Percentiles rank a stretch among this genome's conserved stretches.
Evolutionary conservation across 2,888 invertebrate species (phyloP).

Genomic region (Gortyna flavago): DNA sequence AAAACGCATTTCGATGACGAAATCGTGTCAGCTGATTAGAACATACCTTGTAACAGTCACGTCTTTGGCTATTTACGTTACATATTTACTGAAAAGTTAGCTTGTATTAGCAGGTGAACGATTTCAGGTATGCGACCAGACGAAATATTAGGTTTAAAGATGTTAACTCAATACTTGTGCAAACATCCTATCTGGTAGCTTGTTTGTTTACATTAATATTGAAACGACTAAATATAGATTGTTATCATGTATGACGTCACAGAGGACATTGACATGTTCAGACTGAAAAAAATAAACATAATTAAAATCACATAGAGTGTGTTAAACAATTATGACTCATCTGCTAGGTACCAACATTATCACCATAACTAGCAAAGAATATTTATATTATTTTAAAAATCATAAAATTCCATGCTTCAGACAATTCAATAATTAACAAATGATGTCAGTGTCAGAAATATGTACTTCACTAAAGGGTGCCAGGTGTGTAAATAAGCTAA

Average conservation of each 20-base stretch:
- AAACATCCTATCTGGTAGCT: slow-evolving; percentile 10
- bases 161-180: slow-evolving; percentile 21
- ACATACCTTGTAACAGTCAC: slow-evolving; percentile 35
- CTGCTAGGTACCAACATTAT: slow-evolving; percentile 16
- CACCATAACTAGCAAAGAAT: slow-evolving; percentile 23
- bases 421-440: slow-evolving; percentile 58
- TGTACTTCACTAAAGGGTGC: slow-evolving; percentile 56
- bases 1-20: slow-evolving; percentile 47
- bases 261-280: slow-evolving; percentile 45
- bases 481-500: slow-evolving; percentile 81
- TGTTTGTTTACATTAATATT: slow-evolving; percentile 36
- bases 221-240: slow-evolving; percentile 25
- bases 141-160: slow-evolving; percentile 10
- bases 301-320: slow-evolving; percentile 23
- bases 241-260: slow-evolving; percentile 22
- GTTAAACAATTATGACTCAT: slow-evolving; percentile 54
- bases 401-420: slow-evolving; percentile 52
- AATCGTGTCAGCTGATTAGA: slow-evolving; percentile 53
- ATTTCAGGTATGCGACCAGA: slow-evolving; percentile 14
- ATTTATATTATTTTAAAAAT: slow-evolving; percentile 39
- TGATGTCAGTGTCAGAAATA: slow-evolving; percentile 82
- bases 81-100: slow-evolving; percentile 39
- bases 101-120: slow-evolving; percentile 35
- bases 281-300: slow-evolving; percentile 24
- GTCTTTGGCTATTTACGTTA: slow-evolving; percentile 30